Conservation (phyloP, 2,797 vertebrate species). For the Alectoris magna region DNA sequence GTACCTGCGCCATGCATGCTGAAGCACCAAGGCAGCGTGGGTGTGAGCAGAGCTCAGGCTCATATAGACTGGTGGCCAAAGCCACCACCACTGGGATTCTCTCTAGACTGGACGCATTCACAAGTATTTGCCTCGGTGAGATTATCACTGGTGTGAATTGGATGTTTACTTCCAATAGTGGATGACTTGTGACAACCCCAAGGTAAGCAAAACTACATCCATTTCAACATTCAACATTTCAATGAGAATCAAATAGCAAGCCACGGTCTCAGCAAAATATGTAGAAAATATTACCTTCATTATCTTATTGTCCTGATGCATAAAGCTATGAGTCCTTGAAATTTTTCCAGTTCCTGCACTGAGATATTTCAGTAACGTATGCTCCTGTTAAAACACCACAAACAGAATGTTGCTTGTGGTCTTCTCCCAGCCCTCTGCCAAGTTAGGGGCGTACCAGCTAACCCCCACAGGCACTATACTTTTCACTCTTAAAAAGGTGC, state of each 20-base stretch:
- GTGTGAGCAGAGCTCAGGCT: neutral
- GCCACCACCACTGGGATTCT: neutral
- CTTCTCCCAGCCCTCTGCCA: slow-evolving; percentile 44
- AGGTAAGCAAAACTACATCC: neutral
- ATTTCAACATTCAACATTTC: neutral
- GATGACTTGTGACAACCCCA: neutral
- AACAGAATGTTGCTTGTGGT: slow-evolving; percentile 52
- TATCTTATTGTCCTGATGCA: slow-evolving; percentile 5
- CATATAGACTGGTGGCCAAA: neutral
- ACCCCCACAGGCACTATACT: neutral
- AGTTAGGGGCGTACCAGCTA: slow-evolving; percentile 36
- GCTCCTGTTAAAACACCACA: slow-evolving; percentile 41
- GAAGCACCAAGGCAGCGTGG: neutral
- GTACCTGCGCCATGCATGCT: neutral
- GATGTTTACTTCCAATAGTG: neutral
- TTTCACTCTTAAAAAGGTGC: slow-evolving; percentile 23
- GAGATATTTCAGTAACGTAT: slow-evolving; percentile 46
- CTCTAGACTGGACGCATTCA: neutral
- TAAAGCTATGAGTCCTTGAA: slow-evolving; percentile 39
- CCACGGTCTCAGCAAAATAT: neutral
- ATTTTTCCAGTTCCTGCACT: slow-evolving; percentile 39
- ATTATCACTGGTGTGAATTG: neutral
- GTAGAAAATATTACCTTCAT: neutral
- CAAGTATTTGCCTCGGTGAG: neutral
- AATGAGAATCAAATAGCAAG: neutral